phyloP scores from a whole-genome alignment of 1,140 invertebrate species.

The Tetramorium parvispinum region DNA sequence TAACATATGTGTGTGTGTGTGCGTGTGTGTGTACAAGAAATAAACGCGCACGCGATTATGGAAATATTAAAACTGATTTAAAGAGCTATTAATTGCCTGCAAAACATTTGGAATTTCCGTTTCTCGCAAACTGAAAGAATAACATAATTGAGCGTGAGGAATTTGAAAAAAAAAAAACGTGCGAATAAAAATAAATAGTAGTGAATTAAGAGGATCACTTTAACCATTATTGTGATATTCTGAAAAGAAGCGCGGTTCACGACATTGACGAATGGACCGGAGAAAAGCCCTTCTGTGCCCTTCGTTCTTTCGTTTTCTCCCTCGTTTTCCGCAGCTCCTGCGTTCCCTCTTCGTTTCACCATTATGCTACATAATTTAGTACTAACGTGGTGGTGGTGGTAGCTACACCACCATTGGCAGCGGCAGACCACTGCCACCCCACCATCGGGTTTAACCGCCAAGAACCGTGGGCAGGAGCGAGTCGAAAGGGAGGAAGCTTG shows the following conservation, averaged over 20 bases:
- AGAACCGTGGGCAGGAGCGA: slow-evolving; percentile 49
- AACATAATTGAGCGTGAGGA: neutral
- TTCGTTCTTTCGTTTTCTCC: slow-evolving; percentile 38
- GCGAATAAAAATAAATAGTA: slow-evolving; percentile 67
- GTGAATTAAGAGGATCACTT: slow-evolving; percentile 66
- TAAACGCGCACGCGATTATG: neutral
- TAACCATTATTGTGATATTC: slow-evolving; percentile 69
- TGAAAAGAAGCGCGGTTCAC: slow-evolving; percentile 62
- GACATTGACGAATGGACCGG: slow-evolving; percentile 83
- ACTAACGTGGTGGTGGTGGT: slow-evolving; percentile 60
- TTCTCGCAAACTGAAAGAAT: neutral
- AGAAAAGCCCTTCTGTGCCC: slow-evolving; percentile 73
- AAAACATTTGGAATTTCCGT: neutral
- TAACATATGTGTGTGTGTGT: neutral
- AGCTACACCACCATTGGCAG: slow-evolving; percentile 66
- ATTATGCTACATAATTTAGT: slow-evolving; percentile 83
- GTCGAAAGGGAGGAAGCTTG: slow-evolving; percentile 44
- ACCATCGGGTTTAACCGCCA: slow-evolving; percentile 73
- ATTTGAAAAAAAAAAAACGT: slow-evolving; percentile 44
- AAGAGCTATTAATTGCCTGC: neutral
- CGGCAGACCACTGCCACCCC: slow-evolving; percentile 68
- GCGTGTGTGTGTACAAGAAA: neutral
- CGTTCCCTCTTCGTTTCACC: slow-evolving; percentile 56
- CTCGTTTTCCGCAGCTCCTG: slow-evolving; percentile 19
- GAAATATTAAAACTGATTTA: slow-evolving; percentile 21